phyloP scores from a whole-genome alignment of 2,113 vertebrate genomes.

The Sardina pilchardus region DNA sequence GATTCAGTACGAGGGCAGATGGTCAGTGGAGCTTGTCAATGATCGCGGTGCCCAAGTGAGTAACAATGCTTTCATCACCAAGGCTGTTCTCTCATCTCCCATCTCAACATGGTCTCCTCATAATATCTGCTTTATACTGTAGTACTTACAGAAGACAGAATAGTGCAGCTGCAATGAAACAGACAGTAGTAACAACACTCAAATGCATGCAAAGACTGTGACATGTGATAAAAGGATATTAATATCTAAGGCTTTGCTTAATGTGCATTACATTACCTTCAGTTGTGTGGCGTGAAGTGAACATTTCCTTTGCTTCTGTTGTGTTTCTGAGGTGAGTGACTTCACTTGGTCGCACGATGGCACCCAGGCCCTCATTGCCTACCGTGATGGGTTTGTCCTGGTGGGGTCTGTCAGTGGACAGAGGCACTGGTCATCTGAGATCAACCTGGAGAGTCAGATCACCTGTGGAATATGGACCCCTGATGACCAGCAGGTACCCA shows the following conservation, averaged over 20 bases:
- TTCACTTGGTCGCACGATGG: conserved; percentile 99
- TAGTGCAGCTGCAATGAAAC: background rate
- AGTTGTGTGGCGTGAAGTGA: background rate
- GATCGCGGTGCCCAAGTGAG: conserved; percentile 95
- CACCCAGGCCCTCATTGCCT: conserved; percentile 96
- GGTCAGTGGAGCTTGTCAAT: conserved; percentile 97
- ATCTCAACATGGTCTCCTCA: background rate
- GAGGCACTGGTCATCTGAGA: conserved; percentile 99
- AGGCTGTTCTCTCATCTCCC: background rate
- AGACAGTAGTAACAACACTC: background rate
- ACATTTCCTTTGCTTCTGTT: background rate
- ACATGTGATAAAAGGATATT: background rate
- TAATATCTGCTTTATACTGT: background rate
- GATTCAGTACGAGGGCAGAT: conserved; percentile 98
- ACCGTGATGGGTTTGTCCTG: conserved; percentile 95
- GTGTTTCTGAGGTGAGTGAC: conserved; percentile 84
- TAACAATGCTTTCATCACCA: background rate
- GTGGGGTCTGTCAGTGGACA: conserved; percentile 98
- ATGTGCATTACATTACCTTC: background rate
- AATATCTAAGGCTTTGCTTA: background rate
- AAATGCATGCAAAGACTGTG: background rate
- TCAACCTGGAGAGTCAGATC: conserved; percentile 98
- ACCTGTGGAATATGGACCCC: conserved; percentile 99
- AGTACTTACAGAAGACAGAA: background rate
- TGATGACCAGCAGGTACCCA: conserved; percentile 94